Conservation (phyloP, 2,888 invertebrate genomes). For the Platynereis dumerilii region DNA sequence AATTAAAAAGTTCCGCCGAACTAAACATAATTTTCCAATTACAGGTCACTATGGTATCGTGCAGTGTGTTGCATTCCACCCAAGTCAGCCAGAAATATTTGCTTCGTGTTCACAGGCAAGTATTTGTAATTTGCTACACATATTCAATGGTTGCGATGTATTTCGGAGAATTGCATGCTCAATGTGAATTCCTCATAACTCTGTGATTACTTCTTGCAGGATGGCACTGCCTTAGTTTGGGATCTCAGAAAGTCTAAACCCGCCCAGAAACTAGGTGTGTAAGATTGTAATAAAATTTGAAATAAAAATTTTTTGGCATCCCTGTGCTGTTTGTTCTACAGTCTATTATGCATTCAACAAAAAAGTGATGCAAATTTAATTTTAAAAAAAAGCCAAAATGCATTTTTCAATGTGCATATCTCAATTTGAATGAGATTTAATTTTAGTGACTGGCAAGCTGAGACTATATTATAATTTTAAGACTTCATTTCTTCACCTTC, state of each 20-base stretch:
- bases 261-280: conserved; percentile 55
- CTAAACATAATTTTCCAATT: too few species aligned
- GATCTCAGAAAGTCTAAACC: conserved; percentile 66
- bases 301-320: too few species aligned
- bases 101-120: conserved; percentile 65
- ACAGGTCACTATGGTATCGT: conserved; percentile 50
- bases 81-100: conserved; percentile 66
- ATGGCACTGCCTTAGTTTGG: conserved; percentile 69
- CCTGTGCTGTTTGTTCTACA: too few species aligned
- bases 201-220: conserved; percentile 53
- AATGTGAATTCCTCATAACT: too few species aligned
- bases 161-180: too few species aligned
- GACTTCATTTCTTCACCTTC: conserved; percentile 27
- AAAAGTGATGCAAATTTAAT: too few species aligned
- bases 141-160: too few species aligned
- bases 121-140: not conserved
- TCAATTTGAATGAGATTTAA: not conserved
- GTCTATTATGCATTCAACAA: too few species aligned
- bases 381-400: too few species aligned
- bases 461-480: too few species aligned
- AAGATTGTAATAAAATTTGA: not conserved
- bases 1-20: too few species aligned
- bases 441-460: not conserved
- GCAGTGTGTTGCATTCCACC: conserved; percentile 65
- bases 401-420: too few species aligned